Evolutionary conservation across 2,888 invertebrate species (phyloP).

Genomic region (Andrena hattorfiana): DNA sequence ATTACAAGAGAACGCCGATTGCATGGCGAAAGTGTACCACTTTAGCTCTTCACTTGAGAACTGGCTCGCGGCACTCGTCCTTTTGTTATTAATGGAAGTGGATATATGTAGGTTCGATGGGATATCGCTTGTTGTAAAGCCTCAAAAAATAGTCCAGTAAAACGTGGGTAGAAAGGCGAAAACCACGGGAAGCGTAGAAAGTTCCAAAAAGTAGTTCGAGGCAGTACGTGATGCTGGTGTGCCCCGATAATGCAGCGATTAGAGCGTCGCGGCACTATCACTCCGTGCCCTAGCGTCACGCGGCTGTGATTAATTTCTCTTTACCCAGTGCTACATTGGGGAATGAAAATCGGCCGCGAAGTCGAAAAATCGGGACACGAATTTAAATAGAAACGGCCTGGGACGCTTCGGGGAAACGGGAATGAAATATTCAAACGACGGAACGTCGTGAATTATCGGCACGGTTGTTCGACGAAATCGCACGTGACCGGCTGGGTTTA

Average conservation of each 20-base stretch:
- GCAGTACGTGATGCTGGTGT: slow-evolving; percentile 16
- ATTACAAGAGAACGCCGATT: background rate
- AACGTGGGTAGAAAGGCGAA: slow-evolving; percentile 15
- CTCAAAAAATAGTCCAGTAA: background rate
- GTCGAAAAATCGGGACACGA: slow-evolving; percentile 51
- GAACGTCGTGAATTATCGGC: slow-evolving; percentile 46
- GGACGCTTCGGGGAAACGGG: background rate
- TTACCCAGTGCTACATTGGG: background rate
- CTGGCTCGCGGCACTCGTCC: background rate
- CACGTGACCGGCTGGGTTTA: slow-evolving; percentile 14
- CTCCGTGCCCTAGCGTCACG: background rate
- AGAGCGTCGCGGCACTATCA: slow-evolving; percentile 39
- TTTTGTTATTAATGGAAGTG: slow-evolving; percentile 1
- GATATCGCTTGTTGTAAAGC: too few relatives aligned
- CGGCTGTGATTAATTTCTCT: slow-evolving; percentile 29
- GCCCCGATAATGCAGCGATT: slow-evolving; percentile 15
- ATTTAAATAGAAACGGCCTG: slow-evolving; percentile 33
- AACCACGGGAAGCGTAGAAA: slow-evolving; percentile 33
- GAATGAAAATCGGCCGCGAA: slow-evolving; percentile 29
- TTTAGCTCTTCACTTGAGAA: background rate
- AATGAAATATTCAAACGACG: slow-evolving; percentile 54
- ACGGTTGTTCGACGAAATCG: slow-evolving; percentile 24
- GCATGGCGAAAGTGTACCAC: slow-evolving; percentile 25
- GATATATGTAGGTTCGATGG: background rate
- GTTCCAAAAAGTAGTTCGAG: slow-evolving; percentile 12